Conservation (phyloP, 2,113 vertebrate species). For the Ranitomeya variabilis region DNA sequence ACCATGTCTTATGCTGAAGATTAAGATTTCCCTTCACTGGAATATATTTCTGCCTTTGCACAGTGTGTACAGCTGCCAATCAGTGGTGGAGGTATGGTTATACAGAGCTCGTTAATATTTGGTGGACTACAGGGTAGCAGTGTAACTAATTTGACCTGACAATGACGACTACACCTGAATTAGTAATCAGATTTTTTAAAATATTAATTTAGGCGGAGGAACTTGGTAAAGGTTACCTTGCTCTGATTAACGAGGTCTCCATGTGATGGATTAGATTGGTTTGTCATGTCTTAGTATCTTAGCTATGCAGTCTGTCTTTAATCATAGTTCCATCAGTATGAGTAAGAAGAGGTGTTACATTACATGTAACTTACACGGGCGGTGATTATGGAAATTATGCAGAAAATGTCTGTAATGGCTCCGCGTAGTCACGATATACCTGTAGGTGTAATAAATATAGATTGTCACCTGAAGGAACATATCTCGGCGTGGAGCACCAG, state of each 20-base stretch:
- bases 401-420: constrained; percentile 4
- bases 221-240: neutral
- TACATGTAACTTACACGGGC: neutral
- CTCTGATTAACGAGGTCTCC: neutral
- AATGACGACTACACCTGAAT: neutral
- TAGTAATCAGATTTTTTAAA: neutral
- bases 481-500: neutral
- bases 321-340: neutral
- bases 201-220: neutral
- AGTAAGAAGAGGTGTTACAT: neutral
- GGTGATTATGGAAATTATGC: constrained; percentile 1
- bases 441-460: neutral
- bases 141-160: neutral
- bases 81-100: no score
- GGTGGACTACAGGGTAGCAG: neutral
- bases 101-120: no score
- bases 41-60: no score
- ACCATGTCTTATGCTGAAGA: no score
- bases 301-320: neutral
- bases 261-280: neutral
- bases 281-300: neutral
- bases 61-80: no score
- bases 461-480: neutral
- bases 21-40: no score
- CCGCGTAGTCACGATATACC: neutral